A percentile compares a stretch with the other conserved stretches of the same genome.
These are phyloP conservation scores for Adelosebastes latens DNA, from an alignment of 2,797 vertebrate species.

Conservation along the genomic window DNA sequence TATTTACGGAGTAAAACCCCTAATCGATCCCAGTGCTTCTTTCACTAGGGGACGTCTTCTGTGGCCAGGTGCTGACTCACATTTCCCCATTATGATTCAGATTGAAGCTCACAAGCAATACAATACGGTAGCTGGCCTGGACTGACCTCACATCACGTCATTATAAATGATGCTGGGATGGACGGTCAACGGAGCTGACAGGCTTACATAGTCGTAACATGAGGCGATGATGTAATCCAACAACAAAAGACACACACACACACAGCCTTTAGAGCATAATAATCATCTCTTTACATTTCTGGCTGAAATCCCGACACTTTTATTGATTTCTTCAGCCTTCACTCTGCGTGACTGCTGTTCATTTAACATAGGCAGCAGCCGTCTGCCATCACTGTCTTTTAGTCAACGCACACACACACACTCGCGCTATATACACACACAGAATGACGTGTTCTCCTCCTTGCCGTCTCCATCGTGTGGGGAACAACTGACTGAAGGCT, in stretches of 20 bases:
- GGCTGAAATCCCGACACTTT: slow-evolving; percentile 36
- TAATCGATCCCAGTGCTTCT: slow-evolving; percentile 27
- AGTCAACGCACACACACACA: slow-evolving; percentile 10
- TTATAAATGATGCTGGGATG: not conserved
- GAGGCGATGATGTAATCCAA: slow-evolving; percentile 53
- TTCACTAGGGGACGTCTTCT: not conserved
- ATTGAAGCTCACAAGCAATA: not conserved
- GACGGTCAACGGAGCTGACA: slow-evolving; percentile 15
- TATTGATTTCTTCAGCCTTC: slow-evolving; percentile 62
- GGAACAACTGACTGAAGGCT: slow-evolving; percentile 43
- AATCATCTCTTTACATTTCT: slow-evolving; percentile 46
- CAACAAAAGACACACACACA: slow-evolving; percentile 39
- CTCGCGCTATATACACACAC: not conserved
- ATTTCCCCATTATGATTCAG: not conserved
- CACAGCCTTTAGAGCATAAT: slow-evolving; percentile 20
- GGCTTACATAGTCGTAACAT: slow-evolving; percentile 31
- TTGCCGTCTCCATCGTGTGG: slow-evolving; percentile 13
- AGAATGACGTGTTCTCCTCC: slow-evolving; percentile 11
- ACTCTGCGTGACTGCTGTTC: slow-evolving; percentile 25
- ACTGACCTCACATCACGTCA: not conserved
- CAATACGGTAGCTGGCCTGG: not conserved
- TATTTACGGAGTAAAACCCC: slow-evolving; percentile 19
- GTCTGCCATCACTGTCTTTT: slow-evolving; percentile 38
- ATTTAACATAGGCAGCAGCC: slow-evolving; percentile 32
- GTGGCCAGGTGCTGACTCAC: slow-evolving; percentile 37